These are phyloP conservation scores for Stenolophus ochropezus DNA, from an alignment of 2,888 invertebrate genomes.

Conservation along the genomic window DNA sequence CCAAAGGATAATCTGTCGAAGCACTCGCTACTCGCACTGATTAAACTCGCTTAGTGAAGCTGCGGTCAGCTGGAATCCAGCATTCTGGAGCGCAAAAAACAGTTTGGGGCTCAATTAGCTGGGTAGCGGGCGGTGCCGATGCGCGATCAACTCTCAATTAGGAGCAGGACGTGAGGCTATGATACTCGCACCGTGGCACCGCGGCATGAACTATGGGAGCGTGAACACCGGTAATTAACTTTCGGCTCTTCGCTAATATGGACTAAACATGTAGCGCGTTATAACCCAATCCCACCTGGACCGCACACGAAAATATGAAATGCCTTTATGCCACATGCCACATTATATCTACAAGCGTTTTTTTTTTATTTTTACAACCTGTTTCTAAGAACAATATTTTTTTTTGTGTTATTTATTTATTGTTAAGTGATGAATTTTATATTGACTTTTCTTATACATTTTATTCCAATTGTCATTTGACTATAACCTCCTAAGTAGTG, in stretches of 20 bases:
- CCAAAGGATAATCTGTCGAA: background rate
- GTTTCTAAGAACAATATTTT: too few species aligned
- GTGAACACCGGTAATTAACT: constrained; percentile 53
- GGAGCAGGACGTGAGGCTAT: constrained; percentile 50
- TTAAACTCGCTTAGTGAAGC: background rate
- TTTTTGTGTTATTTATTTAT: too few species aligned
- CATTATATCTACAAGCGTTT: too few species aligned
- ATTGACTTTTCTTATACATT: too few species aligned
- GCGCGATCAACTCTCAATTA: constrained; percentile 55
- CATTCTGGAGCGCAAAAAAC: constrained; percentile 23
- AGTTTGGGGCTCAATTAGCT: background rate
- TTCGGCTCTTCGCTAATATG: constrained; percentile 46
- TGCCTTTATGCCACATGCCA: too few species aligned
- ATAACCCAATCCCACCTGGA: constrained; percentile 40
- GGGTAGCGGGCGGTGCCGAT: constrained; percentile 4
- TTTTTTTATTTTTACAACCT: too few species aligned
- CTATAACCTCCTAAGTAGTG: too few species aligned
- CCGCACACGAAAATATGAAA: constrained; percentile 51
- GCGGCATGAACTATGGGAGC: constrained; percentile 53
- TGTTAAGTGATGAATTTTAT: too few species aligned
- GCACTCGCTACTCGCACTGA: background rate
- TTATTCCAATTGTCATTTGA: too few species aligned
- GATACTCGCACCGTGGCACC: constrained; percentile 40
- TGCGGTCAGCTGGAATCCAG: constrained; percentile 11
- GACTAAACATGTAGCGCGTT: constrained; percentile 48